Conservation (phyloP, 1,140 invertebrate genomes). For the Scaptomyza graminum region DNA sequence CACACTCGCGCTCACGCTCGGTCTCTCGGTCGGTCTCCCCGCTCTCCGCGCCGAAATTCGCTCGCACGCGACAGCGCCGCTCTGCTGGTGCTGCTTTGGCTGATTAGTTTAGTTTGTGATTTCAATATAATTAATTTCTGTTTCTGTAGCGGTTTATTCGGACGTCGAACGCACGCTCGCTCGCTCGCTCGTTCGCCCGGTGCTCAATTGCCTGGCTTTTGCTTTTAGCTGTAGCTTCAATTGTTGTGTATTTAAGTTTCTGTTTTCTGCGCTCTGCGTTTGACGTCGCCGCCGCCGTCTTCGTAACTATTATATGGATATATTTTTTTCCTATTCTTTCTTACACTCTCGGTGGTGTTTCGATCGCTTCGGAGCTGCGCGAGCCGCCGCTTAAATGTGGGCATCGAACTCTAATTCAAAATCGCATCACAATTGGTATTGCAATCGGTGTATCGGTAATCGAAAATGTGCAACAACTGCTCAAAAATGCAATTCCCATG, state of each 20-base stretch:
- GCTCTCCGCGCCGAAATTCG: constrained; percentile 17
- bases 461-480: constrained; percentile 18
- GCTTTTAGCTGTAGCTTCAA: constrained; percentile 21
- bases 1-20: constrained; percentile 2
- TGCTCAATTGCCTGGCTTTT: constrained; percentile 17
- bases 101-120: constrained; percentile 81
- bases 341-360: constrained; percentile 5
- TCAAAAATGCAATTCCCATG: constrained; percentile 5
- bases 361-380: constrained; percentile 31
- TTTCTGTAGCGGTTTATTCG: constrained; percentile 73
- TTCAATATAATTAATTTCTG: constrained; percentile 81
- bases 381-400: constrained; percentile 35
- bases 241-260: constrained; percentile 50
- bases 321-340: constrained; percentile 29
- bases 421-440: constrained; percentile 13
- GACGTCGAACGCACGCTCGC: constrained; percentile 71
- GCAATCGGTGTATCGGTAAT: constrained; percentile 21
- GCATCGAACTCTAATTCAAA: constrained; percentile 25
- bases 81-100: constrained; percentile 61
- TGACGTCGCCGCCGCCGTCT: constrained; percentile 4
- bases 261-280: constrained; percentile 43
- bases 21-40: neutral
- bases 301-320: constrained; percentile 8
- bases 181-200: constrained; percentile 22
- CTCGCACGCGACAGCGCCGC: constrained; percentile 35